Conservation (phyloP, 2,888 invertebrate genomes). For the Xestia sexstrigata region DNA sequence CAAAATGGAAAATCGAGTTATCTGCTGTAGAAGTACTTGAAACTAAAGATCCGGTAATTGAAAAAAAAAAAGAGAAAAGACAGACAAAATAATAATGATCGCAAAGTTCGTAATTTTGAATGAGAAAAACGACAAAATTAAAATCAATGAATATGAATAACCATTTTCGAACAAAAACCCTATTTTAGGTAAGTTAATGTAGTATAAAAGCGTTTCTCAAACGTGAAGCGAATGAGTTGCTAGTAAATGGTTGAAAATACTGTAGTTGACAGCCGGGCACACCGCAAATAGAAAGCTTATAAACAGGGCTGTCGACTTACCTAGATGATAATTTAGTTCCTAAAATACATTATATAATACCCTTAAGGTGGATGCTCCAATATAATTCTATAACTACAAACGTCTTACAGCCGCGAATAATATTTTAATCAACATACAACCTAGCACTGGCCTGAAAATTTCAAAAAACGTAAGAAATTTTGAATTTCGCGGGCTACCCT, state of each 20-base stretch:
- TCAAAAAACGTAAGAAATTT: too few relatives aligned
- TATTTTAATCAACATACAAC: too few relatives aligned
- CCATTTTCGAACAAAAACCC: neutral
- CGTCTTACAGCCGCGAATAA: too few relatives aligned
- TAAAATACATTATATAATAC: neutral
- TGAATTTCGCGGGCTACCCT: too few relatives aligned
- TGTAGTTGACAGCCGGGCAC: constrained; percentile 29
- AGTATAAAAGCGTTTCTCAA: neutral
- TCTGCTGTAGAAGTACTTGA: neutral
- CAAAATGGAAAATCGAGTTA: neutral
- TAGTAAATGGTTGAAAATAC: constrained; percentile 16
- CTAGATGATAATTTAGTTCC: neutral
- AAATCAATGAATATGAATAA: neutral
- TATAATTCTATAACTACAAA: too few relatives aligned
- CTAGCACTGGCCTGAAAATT: too few relatives aligned
- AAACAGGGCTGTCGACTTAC: constrained; percentile 40
- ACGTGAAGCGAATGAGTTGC: constrained; percentile 4
- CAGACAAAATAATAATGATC: neutral
- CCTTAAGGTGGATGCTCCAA: too few relatives aligned
- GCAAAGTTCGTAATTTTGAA: neutral
- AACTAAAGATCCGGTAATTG: neutral
- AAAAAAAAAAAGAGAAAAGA: neutral
- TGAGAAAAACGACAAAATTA: neutral
- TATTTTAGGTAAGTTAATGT: neutral
- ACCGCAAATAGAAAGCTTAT: constrained; percentile 40